Evolutionary conservation across 2,797 vertebrate species (phyloP).

Genomic region (Bradypus variegatus): DNA sequence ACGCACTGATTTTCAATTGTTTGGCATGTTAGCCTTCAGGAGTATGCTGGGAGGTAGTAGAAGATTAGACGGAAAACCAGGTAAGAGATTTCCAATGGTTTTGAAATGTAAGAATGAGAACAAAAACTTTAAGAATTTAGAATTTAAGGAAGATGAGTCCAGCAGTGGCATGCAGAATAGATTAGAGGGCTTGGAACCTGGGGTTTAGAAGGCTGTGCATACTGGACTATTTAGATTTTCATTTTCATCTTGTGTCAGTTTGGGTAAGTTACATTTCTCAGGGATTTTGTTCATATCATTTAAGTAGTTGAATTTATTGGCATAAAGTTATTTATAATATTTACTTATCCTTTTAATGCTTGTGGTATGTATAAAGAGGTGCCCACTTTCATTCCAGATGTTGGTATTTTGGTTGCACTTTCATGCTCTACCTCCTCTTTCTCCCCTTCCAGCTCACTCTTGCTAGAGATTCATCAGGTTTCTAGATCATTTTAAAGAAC

Average conservation of each 20-base stretch:
- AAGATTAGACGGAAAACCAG: too few species aligned
- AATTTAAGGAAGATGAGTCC: background rate
- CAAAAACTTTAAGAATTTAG: background rate
- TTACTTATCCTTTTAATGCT: background rate
- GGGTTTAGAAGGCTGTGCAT: background rate
- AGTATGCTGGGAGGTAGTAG: background rate
- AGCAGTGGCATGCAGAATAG: background rate
- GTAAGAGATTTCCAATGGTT: background rate
- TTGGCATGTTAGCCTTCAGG: background rate
- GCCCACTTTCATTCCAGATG: background rate
- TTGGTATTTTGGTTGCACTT: background rate
- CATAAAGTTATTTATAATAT: background rate
- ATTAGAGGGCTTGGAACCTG: background rate
- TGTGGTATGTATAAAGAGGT: background rate
- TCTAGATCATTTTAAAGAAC: background rate
- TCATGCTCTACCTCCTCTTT: background rate
- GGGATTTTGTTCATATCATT: background rate
- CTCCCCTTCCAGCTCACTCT: background rate
- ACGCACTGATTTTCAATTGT: background rate
- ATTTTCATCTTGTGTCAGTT: background rate
- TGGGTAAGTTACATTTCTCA: slow-evolving; percentile 19
- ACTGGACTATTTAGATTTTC: background rate
- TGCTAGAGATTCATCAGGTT: background rate
- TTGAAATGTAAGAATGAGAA: background rate
- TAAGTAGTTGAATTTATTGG: background rate